Percentiles rank a stretch among this genome's conserved stretches.
phyloP scores from a whole-genome alignment of 2,113 vertebrate species.

The Centropus unirufus region DNA sequence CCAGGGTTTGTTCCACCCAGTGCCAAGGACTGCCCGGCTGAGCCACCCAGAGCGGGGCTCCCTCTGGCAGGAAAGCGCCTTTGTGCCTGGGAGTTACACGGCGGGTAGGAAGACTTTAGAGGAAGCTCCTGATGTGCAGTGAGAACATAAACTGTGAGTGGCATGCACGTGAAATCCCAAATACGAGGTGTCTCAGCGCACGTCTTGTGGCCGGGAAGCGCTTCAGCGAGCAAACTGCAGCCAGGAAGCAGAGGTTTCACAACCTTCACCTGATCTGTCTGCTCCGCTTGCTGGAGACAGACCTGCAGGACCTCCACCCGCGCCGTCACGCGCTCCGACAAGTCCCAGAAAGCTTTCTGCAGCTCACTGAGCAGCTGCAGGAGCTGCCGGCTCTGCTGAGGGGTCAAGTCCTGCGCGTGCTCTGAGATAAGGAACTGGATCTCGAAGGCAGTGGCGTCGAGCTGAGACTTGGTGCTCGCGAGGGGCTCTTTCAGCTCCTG shows the following conservation, averaged over 20 bases:
- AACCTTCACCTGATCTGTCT: slow-evolving; percentile 73
- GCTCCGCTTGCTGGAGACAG: slow-evolving; percentile 73
- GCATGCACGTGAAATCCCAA: neutral
- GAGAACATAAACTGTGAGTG: neutral
- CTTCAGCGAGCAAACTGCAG: slow-evolving; percentile 25
- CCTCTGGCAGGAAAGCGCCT: neutral
- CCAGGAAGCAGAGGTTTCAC: slow-evolving; percentile 30
- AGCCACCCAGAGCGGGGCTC: neutral
- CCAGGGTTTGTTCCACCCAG: neutral
- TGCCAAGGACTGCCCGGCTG: neutral
- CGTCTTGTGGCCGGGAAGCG: neutral
- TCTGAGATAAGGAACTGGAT: slow-evolving; percentile 91
- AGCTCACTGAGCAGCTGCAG: slow-evolving; percentile 87
- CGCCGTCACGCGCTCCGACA: slow-evolving; percentile 74
- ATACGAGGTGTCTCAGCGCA: neutral
- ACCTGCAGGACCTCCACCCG: slow-evolving; percentile 77
- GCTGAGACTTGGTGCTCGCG: slow-evolving; percentile 76
- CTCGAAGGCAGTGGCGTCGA: slow-evolving; percentile 81
- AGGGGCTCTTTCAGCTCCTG: slow-evolving; percentile 84
- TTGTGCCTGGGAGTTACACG: neutral
- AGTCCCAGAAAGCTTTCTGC: slow-evolving; percentile 84
- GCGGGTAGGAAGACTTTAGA: neutral
- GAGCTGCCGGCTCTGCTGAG: slow-evolving; percentile 87
- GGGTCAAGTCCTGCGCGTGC: slow-evolving; percentile 85
- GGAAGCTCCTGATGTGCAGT: slow-evolving; percentile 11